These are phyloP conservation scores for Cryptomyrus ogoouensis DNA, from an alignment of 2,113 vertebrate species.

Conservation along the genomic window DNA sequence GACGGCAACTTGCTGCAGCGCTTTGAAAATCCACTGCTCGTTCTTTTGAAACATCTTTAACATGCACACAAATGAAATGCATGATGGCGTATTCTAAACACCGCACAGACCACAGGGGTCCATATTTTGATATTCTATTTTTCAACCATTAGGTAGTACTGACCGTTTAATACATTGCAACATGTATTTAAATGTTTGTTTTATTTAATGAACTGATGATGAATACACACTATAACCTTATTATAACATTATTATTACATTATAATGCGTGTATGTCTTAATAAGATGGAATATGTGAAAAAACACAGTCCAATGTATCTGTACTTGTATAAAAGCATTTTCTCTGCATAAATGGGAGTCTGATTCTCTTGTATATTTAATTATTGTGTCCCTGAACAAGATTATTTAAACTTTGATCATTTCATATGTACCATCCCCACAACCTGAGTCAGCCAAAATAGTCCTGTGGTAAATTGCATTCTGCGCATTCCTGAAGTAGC, in stretches of 20 bases:
- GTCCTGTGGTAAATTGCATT: background rate
- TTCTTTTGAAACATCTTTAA: background rate
- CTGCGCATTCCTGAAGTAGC: background rate
- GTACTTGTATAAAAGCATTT: background rate
- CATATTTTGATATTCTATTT: background rate
- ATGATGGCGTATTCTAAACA: background rate
- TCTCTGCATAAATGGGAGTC: background rate
- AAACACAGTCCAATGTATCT: background rate
- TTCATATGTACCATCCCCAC: background rate
- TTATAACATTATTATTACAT: background rate
- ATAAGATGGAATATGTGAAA: background rate
- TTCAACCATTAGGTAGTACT: background rate
- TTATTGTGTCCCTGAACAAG: background rate
- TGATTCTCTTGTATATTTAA: background rate
- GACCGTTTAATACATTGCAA: background rate
- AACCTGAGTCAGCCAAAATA: background rate
- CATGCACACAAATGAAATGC: background rate
- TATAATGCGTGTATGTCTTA: background rate
- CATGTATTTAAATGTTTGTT: background rate
- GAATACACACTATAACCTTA: background rate
- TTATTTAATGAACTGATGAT: background rate
- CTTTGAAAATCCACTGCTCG: background rate
- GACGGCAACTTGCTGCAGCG: background rate
- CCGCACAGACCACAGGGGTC: background rate
- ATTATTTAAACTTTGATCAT: background rate